Base-by-base conservation (phyloP, 2,797 vertebrate species). In the Sphaeramia orbicularis region DNA sequence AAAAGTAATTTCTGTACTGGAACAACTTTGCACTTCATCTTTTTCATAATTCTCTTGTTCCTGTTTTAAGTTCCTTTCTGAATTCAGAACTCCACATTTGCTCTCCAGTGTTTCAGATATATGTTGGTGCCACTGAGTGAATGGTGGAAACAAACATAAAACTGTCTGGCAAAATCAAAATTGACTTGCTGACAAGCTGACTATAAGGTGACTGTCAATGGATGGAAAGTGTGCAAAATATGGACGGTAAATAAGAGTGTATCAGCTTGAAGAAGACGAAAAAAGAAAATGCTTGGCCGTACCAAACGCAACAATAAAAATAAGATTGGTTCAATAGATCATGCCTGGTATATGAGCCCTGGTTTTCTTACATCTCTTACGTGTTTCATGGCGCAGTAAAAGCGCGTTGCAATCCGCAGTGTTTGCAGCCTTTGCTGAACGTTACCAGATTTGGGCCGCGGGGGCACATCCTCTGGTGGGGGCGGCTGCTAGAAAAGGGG, bases 311-410 rank as follows among this genome's bases (percentile, higher is more conserved):
- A 55, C 16, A 85, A 45, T 36, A 70, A 74, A 21, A 84, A 74
- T 44, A 76, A 75, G 51, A 79, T 76, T 74, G 75, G 45, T 91
- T 85, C 24, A 84, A 89, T 91, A 91, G 89, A 91, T 91, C 91
- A 93, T 93, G 91, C 92, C 92, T 92, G 89, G 86, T 90, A 92
- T 91, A 91, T 88, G 80, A 92, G 88, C 90, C 91, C 88, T 92
- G 85, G 90, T 90, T 92, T 57, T 86, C 91, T 92, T 93, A 92
- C 91, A 91, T 92, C 90, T 93, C 92, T 93, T 93, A 93, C 92
- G 91, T 93, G 91, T 93, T 93, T 93, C 91, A 93, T 92, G 87
- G 92, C 91, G 86, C 92, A 93, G 91, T 93, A 93, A 93, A 93
- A 93, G 89, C 92, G 92, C 74, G 92, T 93, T 83, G 92, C 92